Base-by-base conservation (phyloP, 2,113 vertebrate species). In the Mionectes macconnelli region DNA sequence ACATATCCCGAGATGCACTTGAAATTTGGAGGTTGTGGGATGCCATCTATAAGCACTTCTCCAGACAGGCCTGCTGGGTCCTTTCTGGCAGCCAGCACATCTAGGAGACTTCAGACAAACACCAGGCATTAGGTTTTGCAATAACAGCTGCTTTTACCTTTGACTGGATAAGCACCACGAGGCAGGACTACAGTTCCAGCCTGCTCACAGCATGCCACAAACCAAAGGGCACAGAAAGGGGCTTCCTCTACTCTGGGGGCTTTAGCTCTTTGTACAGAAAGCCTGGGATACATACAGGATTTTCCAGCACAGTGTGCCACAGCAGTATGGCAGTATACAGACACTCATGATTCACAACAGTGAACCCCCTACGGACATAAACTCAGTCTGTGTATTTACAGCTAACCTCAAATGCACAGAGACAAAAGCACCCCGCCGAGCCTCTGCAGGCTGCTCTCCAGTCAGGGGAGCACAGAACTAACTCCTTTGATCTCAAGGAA, bases 11-110 rank as follows among this genome's bases (percentile, higher is more conserved):
- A 96, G 80, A 96, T 97, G 81, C 95, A 97, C 86, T 97, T 96
- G 56, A 97, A 96, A 87, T 96, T 97, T 35, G 93, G 68, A 74
- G 96, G 90, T 14, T 95, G 96, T 44, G 87, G 86, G 42, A 75
- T 83, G 55, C 96, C 97, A 56, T 96, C 96, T 72, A 98, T 93
- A 40, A 97, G 88, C 45, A 97, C 96, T 86, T 96, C 87, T 80
- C 90, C 97, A 84, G 95, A 96, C 60, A 98, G 74, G 42, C 98
- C 98, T n/a, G 96, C 97, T 47, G 98, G 97, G 78, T 99, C 97
- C 75, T 99, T 98, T 77, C 98, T 98, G 21, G 98, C 98, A 83
- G 98, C 98, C 83, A 99, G 92, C 62, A 98, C 98, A 93, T 98
- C 98, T 97, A 98, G 93, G 85, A 99, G 98, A 79, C 98, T 99